Evolutionary conservation across 2,797 vertebrate species (phyloP).

Genomic region (Perodicticus potto): DNA sequence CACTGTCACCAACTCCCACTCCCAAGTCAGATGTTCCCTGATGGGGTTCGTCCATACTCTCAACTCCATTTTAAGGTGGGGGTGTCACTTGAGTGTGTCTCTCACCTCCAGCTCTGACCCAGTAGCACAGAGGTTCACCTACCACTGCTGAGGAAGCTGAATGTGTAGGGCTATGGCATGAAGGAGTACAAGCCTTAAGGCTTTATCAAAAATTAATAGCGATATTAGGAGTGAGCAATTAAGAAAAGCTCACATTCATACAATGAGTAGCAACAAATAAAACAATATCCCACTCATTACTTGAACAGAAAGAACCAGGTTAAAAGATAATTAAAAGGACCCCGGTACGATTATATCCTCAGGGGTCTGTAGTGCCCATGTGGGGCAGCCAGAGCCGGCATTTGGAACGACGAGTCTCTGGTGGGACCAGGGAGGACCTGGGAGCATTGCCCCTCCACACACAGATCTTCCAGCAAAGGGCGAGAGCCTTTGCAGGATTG

Average conservation of each 20-base stretch:
- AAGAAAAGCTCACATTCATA: not conserved
- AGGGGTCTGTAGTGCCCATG: not conserved
- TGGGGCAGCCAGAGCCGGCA: not conserved
- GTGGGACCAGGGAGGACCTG: not conserved
- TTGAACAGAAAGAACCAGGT: not conserved
- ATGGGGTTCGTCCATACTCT: rapidly evolving
- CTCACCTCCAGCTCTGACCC: not conserved
- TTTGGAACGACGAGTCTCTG: not conserved
- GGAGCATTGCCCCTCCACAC: not conserved
- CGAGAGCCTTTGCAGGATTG: not conserved
- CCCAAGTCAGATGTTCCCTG: not conserved
- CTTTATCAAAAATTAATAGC: not conserved
- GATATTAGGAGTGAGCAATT: not conserved
- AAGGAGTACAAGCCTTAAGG: not conserved
- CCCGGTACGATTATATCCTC: not conserved
- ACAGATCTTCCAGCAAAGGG: not conserved
- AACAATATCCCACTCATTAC: no score
- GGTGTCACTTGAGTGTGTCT: not conserved
- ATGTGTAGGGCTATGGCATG: no score
- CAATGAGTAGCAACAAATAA: not conserved
- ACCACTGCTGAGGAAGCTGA: no score
- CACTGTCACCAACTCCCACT: not conserved
- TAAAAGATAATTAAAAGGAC: not conserved
- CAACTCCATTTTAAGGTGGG: not conserved
- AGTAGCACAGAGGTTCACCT: not conserved